Conservation (phyloP, 2,113 vertebrate species). For the Tachycineta bicolor region DNA sequence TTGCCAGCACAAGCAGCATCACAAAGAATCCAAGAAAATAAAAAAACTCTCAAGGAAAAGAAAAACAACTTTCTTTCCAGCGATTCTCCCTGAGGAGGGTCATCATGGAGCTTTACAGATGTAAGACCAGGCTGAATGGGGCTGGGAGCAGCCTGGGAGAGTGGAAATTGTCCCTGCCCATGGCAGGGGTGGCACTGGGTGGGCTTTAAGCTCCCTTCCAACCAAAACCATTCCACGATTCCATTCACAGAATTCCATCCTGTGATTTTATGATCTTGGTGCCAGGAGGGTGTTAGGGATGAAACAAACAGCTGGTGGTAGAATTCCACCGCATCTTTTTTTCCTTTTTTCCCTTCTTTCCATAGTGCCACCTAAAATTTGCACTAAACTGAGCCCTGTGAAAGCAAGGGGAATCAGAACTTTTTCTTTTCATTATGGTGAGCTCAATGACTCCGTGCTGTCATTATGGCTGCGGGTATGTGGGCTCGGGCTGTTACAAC, state of each 20-base stretch:
- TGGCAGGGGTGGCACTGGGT: not conserved
- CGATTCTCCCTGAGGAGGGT: not conserved
- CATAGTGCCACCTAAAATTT: not conserved
- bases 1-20: not conserved
- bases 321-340: not conserved
- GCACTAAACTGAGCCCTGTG: not conserved
- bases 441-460: not conserved
- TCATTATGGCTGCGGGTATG: not conserved
- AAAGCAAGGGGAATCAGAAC: not conserved
- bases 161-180: not conserved
- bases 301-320: not conserved
- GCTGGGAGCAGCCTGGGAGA: not conserved
- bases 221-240: not conserved
- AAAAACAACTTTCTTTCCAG: fast-evolving
- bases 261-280: not conserved
- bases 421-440: not conserved
- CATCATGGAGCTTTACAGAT: not conserved
- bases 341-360: not conserved
- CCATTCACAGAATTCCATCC: too few species aligned
- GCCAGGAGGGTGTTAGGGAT: not conserved
- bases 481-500: not conserved
- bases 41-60: not conserved
- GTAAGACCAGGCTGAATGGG: not conserved
- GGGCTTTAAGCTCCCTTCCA: not conserved
- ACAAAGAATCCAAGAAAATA: not conserved